phyloP scores from a whole-genome alignment of 1,140 invertebrate genomes.

The Drosophila repletoides region DNA sequence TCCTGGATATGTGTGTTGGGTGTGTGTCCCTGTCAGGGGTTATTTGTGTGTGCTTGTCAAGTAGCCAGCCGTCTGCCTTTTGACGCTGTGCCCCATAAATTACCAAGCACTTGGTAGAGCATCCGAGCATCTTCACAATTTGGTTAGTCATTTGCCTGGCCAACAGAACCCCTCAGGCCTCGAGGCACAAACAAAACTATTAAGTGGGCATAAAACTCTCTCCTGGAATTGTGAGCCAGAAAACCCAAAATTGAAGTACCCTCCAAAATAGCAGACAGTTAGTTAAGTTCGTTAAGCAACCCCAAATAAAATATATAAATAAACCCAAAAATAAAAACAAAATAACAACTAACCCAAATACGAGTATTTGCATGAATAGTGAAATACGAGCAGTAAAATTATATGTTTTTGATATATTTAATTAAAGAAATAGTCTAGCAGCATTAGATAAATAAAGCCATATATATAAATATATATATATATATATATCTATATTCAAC shows the following conservation, averaged over 20 bases:
- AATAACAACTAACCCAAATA: not conserved
- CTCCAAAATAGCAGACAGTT: conserved; percentile 26
- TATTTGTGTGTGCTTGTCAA: conserved; percentile 63
- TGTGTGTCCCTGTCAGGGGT: conserved; percentile 26
- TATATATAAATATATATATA: too few species aligned
- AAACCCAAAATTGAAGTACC: conserved; percentile 43
- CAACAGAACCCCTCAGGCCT: too few species aligned
- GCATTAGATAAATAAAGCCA: too few species aligned
- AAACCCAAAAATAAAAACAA: not conserved
- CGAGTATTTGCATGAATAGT: not conserved
- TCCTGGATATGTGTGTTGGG: conserved; percentile 26
- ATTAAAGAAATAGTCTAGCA: not conserved
- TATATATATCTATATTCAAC: too few species aligned
- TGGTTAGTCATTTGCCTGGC: conserved; percentile 72
- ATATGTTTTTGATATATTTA: not conserved
- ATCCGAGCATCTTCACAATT: conserved; percentile 69
- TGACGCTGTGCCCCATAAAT: conserved; percentile 70
- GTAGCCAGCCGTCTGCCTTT: conserved; percentile 71
- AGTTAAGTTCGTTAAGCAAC: conserved; percentile 7
- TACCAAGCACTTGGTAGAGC: conserved; percentile 61
- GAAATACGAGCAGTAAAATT: not conserved
- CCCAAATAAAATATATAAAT: not conserved
- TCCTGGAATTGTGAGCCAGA: conserved; percentile 36
- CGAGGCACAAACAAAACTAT: conserved; percentile 72
- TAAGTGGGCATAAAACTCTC: conserved; percentile 73